Evolutionary conservation across 2,888 invertebrate genomes (phyloP), one percentile per base, ranked within the genome.

Genomic region (Sarcophaga rosellei): DNA sequence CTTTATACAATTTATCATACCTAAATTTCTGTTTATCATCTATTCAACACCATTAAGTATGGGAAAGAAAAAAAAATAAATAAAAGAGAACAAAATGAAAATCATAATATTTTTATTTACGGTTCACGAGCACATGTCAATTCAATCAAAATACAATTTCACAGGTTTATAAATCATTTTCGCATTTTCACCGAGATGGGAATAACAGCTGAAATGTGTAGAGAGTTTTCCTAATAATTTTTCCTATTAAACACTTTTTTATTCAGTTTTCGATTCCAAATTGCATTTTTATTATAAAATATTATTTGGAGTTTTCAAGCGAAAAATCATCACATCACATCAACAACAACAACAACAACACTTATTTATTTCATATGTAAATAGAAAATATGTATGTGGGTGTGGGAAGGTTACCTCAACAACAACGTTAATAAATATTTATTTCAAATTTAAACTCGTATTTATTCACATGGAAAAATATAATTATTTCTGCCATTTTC

Each of bases 121-220:
- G 69, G 53, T 70, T 81, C 57, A 53, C 53, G 57, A 65, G 23
- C 76, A 72, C 44, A 23, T 68, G 62, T 53, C 23, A 73, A 74
- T 78, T 78, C 73, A 73, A 78, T 83, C 68, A 78, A 63, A 72
- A 73, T 69, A 74, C 23, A 68, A 83, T 74, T 83, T 77, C 59
- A 68, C 61, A 77, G 62, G n/a, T 78, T 73, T 61, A 17, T 70
- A 70, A 81, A 76, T 76, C 20, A 65, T 65, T 73, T 77, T 65
- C 17, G 12, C 25, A 20, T 35, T 35, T 35, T 35, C 35, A 35
- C 10, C 35, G 35, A 35, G 35, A 35, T 35, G 53, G 2, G 15
- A 53, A 53, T 53, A 53, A 53, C 35, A 35, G 35, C 35, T 35
- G 35, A 35, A 35, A 35, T 35, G 10, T 35, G 35, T 35, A 2